Conservation (phyloP, 1,140 invertebrate genomes). For the Chrysoperla carnea region DNA sequence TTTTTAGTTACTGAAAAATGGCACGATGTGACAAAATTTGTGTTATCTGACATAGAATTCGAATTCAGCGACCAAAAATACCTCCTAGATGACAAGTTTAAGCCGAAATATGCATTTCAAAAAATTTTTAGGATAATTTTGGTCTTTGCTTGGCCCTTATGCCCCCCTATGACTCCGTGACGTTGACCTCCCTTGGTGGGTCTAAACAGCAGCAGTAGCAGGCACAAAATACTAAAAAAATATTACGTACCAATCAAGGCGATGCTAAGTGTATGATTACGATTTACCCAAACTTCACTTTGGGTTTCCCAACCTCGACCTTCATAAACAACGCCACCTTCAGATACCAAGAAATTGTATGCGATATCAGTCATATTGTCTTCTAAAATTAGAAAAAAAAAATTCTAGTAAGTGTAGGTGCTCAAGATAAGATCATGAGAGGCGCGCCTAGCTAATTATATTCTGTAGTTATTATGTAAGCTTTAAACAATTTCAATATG, state of each 20-base stretch:
- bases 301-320: conserved; percentile 4
- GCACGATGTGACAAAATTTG: too few relatives aligned
- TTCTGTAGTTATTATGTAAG: not conserved
- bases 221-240: too few relatives aligned
- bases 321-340: conserved; percentile 4
- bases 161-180: too few relatives aligned
- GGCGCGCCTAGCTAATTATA: not conserved
- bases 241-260: not conserved
- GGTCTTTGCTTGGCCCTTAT: too few relatives aligned
- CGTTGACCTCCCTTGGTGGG: too few relatives aligned
- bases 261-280: not conserved
- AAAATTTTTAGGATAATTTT: too few relatives aligned
- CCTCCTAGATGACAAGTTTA: too few relatives aligned
- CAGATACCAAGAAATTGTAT: conserved; percentile 6
- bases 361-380: conserved; percentile 2
- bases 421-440: not conserved
- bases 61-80: too few relatives aligned
- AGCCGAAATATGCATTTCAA: too few relatives aligned
- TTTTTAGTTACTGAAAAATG: too few relatives aligned
- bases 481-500: conserved; percentile 1
- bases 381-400: not conserved
- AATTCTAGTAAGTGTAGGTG: not conserved
- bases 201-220: too few relatives aligned
- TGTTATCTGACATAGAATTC: too few relatives aligned
- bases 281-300: not conserved